Base-by-base conservation (phyloP, 2,888 invertebrate genomes). In the Caenorhabditis panamensis region DNA sequence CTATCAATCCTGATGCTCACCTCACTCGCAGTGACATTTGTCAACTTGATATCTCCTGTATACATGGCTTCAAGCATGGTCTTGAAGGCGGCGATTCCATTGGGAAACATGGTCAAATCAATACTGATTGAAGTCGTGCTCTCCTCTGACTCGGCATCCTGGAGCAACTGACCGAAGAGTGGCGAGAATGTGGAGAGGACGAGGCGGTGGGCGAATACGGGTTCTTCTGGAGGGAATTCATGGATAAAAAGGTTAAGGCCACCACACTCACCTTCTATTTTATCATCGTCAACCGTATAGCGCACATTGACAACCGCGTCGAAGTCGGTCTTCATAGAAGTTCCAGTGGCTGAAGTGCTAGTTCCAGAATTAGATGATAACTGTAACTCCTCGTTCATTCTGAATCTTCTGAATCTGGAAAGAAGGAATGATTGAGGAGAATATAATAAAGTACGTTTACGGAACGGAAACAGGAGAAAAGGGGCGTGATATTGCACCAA, bases 121-220 rank as follows among this genome's bases (percentile, higher is more conserved):
- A 86, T 13, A 13, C 66, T 71, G 54, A 82, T 73, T 6, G 79
- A 36, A 9, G 59, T 58, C 26, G 68, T 36, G n/a, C 18, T 47
- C 8, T 26, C 67, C 16, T 73, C 67, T 22, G 67, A 69, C 51
- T 75, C 54, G 61, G 83, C 66, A 51, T 83, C 79, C 44, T 71
- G 49, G 26, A 87, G 72, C 18, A 84, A 63, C n/a, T 77, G 63
- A 26, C 80, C 80, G 63, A 88, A 80, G 37, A 82, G 49, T 20
- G 84, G 80, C 6, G 87, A 86, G 68, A 82, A 82, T 18, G 84
- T 58, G 22, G 79, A 78, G 51, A 88, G 83, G 13, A 86, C 83
- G n/a, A 84, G 61, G 28, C 86, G 83, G 72, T 88, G 87, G 13
- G 82, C 83, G 62, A 67, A 84, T 6, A 86, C 68, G 16, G 86